phyloP scores from a whole-genome alignment of 2,797 vertebrate species.

The Labroides dimidiatus region DNA sequence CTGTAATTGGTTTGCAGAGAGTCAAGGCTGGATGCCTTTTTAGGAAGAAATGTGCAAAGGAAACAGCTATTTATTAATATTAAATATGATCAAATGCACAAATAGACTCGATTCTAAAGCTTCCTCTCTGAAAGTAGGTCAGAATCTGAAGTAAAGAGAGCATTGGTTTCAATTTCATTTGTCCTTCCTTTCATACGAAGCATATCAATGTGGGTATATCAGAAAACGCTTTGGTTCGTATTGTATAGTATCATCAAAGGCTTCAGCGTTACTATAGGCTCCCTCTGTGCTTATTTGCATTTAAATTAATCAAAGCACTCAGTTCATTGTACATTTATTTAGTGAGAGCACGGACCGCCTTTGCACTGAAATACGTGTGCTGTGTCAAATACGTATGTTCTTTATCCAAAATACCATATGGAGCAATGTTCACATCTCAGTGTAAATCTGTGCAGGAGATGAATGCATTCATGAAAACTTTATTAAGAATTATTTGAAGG shows the following conservation, averaged over 20 bases:
- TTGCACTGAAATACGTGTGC: slow-evolving; percentile 5
- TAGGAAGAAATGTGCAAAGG: slow-evolving; percentile 26
- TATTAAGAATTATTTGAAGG: slow-evolving; percentile 25
- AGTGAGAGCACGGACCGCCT: slow-evolving; percentile 21
- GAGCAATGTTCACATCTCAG: slow-evolving; percentile 5
- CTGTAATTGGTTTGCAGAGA: slow-evolving; percentile 54
- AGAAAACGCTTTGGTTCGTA: slow-evolving; percentile 38
- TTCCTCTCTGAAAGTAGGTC: slow-evolving; percentile 61
- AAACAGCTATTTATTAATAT: slow-evolving; percentile 41
- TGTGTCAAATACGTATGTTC: slow-evolving; percentile 19
- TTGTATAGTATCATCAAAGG: slow-evolving; percentile 54
- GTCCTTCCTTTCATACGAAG: slow-evolving; percentile 48
- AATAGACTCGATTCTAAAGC: slow-evolving; percentile 49
- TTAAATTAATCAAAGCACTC: slow-evolving; percentile 66
- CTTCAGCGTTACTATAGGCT: slow-evolving; percentile 22
- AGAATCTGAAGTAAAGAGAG: slow-evolving; percentile 60
- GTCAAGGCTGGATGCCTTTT: slow-evolving; percentile 35
- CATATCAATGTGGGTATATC: slow-evolving; percentile 47
- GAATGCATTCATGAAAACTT: slow-evolving; percentile 26
- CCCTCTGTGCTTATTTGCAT: slow-evolving; percentile 63
- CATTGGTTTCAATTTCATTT: slow-evolving; percentile 54
- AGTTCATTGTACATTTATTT: slow-evolving; percentile 58
- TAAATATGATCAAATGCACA: slow-evolving; percentile 59
- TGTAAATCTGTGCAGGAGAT: slow-evolving; percentile 18
- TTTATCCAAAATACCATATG: slow-evolving; percentile 10